phyloP scores from a whole-genome alignment of 2,888 invertebrate genomes.

The Heliconius hortense region DNA sequence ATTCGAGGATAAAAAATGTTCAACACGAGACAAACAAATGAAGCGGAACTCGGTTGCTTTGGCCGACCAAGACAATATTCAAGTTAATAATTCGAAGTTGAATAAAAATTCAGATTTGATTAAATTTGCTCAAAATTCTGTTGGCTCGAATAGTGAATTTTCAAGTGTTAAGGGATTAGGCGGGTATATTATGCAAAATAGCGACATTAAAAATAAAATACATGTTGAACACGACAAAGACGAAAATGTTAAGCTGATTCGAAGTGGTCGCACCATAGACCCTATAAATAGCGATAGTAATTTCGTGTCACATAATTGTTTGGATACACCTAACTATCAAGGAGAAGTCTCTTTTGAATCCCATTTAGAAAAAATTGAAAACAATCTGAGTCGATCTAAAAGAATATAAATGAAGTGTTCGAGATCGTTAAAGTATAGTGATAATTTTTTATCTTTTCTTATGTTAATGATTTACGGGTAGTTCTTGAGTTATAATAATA shows the following conservation, averaged over 20 bases:
- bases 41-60: constrained; percentile 28
- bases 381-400: constrained; percentile 65
- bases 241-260: constrained; percentile 8
- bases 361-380: constrained; percentile 59
- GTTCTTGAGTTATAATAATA: constrained; percentile 5
- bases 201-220: constrained; percentile 57
- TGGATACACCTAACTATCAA: constrained; percentile 57
- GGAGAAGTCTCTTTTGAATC: constrained; percentile 67
- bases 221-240: constrained; percentile 44
- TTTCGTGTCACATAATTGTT: constrained; percentile 49
- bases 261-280: constrained; percentile 32
- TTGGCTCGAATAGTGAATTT: constrained; percentile 68
- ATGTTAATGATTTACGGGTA: constrained; percentile 1
- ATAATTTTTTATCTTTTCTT: neutral
- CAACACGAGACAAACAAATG: constrained; percentile 45
- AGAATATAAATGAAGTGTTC: constrained; percentile 64
- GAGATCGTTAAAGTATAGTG: neutral
- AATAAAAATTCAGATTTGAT: constrained; percentile 32
- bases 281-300: constrained; percentile 45
- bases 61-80: constrained; percentile 19
- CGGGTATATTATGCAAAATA: constrained; percentile 69
- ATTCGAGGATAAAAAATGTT: constrained; percentile 73
- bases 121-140: constrained; percentile 52
- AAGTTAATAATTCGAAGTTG: neutral
- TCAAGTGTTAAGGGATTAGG: constrained; percentile 69